Evolutionary conservation across 2,888 invertebrate species (phyloP).

Genomic region (Chalcis sispes): DNA sequence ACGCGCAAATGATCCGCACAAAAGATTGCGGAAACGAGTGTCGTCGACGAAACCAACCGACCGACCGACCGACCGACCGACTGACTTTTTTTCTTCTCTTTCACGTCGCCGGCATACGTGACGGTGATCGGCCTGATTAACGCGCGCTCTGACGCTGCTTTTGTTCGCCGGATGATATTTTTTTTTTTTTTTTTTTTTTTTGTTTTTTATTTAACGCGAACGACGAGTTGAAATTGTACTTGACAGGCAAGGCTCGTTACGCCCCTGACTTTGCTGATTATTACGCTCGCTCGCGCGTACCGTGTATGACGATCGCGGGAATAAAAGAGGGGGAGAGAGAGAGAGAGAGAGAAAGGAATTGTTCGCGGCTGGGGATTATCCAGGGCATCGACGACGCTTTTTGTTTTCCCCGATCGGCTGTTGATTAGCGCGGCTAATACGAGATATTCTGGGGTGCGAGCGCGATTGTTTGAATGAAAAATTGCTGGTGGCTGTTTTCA

Average conservation of each 20-base stretch:
- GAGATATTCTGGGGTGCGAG: too few species aligned
- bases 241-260: too few species aligned
- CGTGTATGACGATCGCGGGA: background rate
- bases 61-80: too few species aligned
- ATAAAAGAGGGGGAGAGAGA: background rate
- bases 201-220: background rate
- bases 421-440: too few species aligned
- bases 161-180: background rate
- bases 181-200: background rate
- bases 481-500: too few species aligned
- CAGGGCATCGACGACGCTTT: too few species aligned
- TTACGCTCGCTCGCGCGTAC: background rate
- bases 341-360: background rate
- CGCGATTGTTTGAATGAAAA: too few species aligned
- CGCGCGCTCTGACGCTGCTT: background rate
- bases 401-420: too few species aligned
- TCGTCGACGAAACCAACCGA: constrained; percentile 34
- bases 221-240: background rate
- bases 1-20: constrained; percentile 60
- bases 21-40: constrained; percentile 56
- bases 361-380: too few species aligned
- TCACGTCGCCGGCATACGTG: background rate
- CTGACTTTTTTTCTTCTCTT: constrained; percentile 1
- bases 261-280: too few species aligned
- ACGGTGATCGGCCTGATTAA: constrained; percentile 38